Conservation (phyloP, 2,888 invertebrate species). For the Cerastis leucographa region DNA sequence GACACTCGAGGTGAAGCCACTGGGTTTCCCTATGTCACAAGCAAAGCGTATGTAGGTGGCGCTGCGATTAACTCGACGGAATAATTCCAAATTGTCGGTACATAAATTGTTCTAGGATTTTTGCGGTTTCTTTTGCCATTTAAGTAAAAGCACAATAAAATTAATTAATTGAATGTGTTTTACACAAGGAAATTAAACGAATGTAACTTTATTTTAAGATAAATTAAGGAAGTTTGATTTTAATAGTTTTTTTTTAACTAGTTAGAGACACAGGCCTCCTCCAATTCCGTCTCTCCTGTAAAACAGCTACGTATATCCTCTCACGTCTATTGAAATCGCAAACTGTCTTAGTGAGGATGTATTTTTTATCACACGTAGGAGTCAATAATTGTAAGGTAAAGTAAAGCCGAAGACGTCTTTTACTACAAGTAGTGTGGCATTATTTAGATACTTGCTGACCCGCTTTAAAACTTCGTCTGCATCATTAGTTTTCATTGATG, state of each 20-base stretch:
- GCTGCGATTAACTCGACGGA: not conserved
- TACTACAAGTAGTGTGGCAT: too few relatives aligned
- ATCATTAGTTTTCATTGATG: too few relatives aligned
- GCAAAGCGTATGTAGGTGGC: slow-evolving; percentile 6
- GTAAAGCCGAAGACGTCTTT: too few relatives aligned
- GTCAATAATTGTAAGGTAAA: too few relatives aligned
- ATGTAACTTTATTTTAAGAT: not conserved
- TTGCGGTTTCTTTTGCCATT: not conserved
- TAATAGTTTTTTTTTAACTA: not conserved
- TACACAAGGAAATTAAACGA: not conserved
- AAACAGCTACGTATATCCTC: not conserved
- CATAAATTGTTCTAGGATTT: slow-evolving; percentile 13
- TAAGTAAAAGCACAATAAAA: slow-evolving; percentile 2
- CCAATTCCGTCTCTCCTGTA: not conserved
- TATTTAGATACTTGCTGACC: too few relatives aligned
- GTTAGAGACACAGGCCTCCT: not conserved
- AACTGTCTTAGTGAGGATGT: too few relatives aligned
- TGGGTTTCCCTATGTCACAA: slow-evolving; percentile 45
- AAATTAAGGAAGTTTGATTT: not conserved
- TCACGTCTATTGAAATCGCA: not conserved
- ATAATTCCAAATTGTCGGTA: not conserved
- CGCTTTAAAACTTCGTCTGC: too few relatives aligned
- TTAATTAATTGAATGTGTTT: not conserved
- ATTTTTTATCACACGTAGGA: too few relatives aligned
- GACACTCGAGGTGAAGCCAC: slow-evolving; percentile 50